Evolutionary conservation across 2,888 invertebrate species (phyloP).

Genomic region (Ecliptopera silaceata): DNA sequence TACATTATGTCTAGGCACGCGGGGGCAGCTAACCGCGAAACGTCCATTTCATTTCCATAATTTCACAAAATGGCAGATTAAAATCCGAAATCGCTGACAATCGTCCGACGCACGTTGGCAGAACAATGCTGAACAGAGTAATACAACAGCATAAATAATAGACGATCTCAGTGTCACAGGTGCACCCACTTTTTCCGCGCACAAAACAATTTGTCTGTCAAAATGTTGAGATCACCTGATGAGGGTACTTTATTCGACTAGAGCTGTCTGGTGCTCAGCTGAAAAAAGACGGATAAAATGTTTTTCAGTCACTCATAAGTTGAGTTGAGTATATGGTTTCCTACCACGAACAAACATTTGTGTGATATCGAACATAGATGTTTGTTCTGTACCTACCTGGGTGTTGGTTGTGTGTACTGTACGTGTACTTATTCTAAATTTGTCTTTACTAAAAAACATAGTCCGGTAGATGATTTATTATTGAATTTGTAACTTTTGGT

Average conservation of each 20-base stretch:
- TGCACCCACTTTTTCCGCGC: constrained; percentile 51
- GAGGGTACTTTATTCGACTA: constrained; percentile 22
- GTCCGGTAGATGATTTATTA: too few relatives aligned
- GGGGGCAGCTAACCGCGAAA: constrained; percentile 77
- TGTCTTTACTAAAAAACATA: too few relatives aligned
- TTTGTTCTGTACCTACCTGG: too few relatives aligned
- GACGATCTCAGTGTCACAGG: constrained; percentile 15
- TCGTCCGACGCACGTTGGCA: constrained; percentile 55
- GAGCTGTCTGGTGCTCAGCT: background rate
- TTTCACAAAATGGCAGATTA: constrained; percentile 77
- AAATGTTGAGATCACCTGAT: constrained; percentile 58
- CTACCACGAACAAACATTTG: too few relatives aligned
- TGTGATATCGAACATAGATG: too few relatives aligned
- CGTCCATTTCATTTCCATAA: constrained; percentile 79
- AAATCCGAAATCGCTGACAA: constrained; percentile 77
- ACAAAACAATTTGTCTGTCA: constrained; percentile 81
- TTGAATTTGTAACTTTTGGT: too few relatives aligned
- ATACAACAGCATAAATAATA: constrained; percentile 38
- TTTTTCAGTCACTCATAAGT: too few relatives aligned
- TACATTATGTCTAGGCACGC: constrained; percentile 49
- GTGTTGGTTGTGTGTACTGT: too few relatives aligned
- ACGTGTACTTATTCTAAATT: too few relatives aligned
- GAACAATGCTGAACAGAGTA: constrained; percentile 61
- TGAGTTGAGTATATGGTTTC: too few relatives aligned
- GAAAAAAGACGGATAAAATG: constrained; percentile 1